Percentiles rank a stretch among this genome's conserved stretches.
phyloP scores from a whole-genome alignment of 2,888 invertebrate species.

The Lysandra coridon region DNA sequence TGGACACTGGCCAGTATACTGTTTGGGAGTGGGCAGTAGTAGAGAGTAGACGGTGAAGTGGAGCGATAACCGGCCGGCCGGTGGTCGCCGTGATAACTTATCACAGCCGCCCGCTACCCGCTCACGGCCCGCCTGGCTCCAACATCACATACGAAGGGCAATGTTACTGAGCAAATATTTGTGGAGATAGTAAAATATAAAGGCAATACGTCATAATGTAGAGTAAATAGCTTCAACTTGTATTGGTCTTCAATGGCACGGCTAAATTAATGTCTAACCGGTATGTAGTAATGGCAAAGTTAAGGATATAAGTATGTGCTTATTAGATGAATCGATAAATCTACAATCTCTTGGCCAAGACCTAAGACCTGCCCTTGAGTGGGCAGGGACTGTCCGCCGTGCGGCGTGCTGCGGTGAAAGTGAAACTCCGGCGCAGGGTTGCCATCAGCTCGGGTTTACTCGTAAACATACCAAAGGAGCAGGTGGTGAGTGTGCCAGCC shows the following conservation, averaged over 20 bases:
- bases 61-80: background rate
- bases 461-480: background rate
- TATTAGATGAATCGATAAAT: background rate
- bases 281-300: background rate
- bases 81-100: background rate
- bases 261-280: background rate
- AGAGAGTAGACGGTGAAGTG: background rate
- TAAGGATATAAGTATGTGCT: background rate
- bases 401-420: background rate
- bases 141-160: background rate
- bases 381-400: background rate
- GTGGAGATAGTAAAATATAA: background rate
- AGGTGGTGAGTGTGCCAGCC: background rate
- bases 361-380: background rate
- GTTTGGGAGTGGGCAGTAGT: background rate
- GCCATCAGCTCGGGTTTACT: background rate
- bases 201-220: background rate
- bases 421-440: constrained; percentile 7
- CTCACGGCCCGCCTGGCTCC: background rate
- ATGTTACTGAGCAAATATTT: background rate
- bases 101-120: background rate
- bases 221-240: background rate
- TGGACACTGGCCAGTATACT: background rate
- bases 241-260: background rate
- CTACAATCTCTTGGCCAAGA: background rate